Percentiles rank a stretch among this genome's conserved stretches.
Conservation (phyloP, 2,113 vertebrate genomes). For the Hystrix cristata region DNA sequence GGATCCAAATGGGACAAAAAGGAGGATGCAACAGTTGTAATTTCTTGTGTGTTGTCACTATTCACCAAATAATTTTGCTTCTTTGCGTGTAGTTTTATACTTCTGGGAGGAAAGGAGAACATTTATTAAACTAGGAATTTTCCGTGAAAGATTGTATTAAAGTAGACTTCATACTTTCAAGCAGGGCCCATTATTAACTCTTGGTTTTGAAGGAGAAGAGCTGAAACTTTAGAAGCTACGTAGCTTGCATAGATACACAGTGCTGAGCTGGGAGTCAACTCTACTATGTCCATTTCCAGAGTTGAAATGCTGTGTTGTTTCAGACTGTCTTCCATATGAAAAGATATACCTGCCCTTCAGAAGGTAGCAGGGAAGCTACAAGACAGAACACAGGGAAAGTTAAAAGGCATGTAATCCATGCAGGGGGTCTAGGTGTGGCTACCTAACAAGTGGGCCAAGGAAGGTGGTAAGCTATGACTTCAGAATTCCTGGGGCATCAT, state of each 20-base stretch:
- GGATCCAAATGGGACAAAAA: background rate
- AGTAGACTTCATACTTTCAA: background rate
- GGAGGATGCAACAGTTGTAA: background rate
- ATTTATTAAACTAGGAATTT: background rate
- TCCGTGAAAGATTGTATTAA: background rate
- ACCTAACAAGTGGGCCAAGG: background rate
- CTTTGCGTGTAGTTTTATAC: background rate
- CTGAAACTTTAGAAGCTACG: background rate
- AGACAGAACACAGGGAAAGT: background rate
- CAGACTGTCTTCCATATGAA: background rate
- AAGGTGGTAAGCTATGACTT: background rate
- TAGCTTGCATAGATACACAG: background rate
- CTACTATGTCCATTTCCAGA: background rate
- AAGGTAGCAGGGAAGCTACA: background rate
- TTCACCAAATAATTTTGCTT: constrained; percentile 21
- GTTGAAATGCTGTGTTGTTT: constrained; percentile 5
- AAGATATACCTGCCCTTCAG: background rate
- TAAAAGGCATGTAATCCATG: background rate
- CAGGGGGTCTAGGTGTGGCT: background rate
- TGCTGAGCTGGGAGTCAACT: background rate
- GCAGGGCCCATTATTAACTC: background rate
- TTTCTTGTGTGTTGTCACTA: background rate
- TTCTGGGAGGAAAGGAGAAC: background rate
- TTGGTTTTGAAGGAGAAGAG: background rate
- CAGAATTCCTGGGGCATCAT: background rate